These are phyloP conservation scores for Aelia acuminata DNA, from an alignment of 2,888 invertebrate genomes.

Conservation along the genomic window DNA sequence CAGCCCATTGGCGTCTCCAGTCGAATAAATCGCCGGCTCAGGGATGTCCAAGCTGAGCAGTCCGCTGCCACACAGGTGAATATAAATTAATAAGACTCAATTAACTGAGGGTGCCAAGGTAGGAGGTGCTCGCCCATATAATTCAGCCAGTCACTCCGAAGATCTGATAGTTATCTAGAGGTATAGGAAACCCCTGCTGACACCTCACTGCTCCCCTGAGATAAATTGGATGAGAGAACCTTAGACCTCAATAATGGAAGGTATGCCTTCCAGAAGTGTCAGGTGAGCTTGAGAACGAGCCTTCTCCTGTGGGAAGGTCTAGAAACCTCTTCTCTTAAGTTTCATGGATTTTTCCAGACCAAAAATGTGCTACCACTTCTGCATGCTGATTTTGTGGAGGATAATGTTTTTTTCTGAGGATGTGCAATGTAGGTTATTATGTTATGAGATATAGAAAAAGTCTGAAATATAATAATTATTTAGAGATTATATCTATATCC, in stretches of 20 bases:
- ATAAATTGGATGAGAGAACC: neutral
- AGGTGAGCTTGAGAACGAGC: neutral
- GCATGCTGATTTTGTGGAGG: neutral
- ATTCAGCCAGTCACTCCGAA: neutral
- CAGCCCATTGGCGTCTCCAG: neutral
- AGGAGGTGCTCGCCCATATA: neutral
- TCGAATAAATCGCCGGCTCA: neutral
- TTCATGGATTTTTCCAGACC: neutral
- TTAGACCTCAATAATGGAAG: neutral
- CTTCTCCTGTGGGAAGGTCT: neutral
- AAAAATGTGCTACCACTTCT: neutral
- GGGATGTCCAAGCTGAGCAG: neutral
- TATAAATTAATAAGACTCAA: slow-evolving; percentile 24
- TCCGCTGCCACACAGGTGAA: neutral
- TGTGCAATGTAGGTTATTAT: neutral
- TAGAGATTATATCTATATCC: neutral
- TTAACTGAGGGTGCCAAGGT: neutral
- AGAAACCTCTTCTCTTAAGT: neutral
- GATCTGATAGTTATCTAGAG: neutral
- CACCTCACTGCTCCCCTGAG: neutral
- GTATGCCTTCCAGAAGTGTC: neutral
- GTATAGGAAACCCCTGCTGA: neutral
- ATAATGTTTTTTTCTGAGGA: neutral
- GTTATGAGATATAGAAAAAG: neutral
- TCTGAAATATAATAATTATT: neutral